Evolutionary conservation across 1,140 invertebrate genomes (phyloP), one percentile per base, ranked within the genome.

Genomic region (Zaprionus taronus): DNA sequence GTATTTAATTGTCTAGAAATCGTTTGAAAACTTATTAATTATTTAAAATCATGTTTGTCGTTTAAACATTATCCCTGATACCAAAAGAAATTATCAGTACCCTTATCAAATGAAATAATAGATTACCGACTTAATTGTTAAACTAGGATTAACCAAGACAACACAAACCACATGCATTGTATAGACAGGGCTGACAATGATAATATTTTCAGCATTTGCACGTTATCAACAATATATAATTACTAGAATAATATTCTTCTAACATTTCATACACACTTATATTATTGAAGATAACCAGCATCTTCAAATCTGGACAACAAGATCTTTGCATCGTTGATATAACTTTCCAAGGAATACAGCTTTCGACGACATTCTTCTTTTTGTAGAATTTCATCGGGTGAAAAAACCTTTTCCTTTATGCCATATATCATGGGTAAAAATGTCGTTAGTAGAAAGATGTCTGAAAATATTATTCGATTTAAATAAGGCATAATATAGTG

Each of bases 361-460:
- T 67, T 74, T 0, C 20, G 24, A 1, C 80, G 51, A 1, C 7
- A 24, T 7, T 66, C 64, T 2, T 44, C 55, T 11, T 78, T 56
- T 69, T 36, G 17, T 1, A 69, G 5, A 2, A 74, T 24, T 28
- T 78, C n/a, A 56, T 1, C 1, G 24, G 53, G 24, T 9, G 11
- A 67, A 62, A 24, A 51, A 38, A 9, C 7, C 4, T 83, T 75
- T 0, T 47, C 7, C 38, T 41, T 83, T 4, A 87, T 4, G 22
- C 55, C 73, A 36, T 34, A 31, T 1, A 81, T 64, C 72, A 87
- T 17, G 1, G 83, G 80, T 0, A 87, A 63, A 4, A 83, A 57
- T 15, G 83, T 83, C 1, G 55, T 66, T 5, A 76, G 14, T 51
- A 89, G 7, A 20, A 79, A 81, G 4, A 89, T 58, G 17, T 87